Percentiles rank a stretch among this genome's conserved stretches.
Conservation (phyloP, 2,797 vertebrate species). For the Ambastaia sidthimunki region DNA sequence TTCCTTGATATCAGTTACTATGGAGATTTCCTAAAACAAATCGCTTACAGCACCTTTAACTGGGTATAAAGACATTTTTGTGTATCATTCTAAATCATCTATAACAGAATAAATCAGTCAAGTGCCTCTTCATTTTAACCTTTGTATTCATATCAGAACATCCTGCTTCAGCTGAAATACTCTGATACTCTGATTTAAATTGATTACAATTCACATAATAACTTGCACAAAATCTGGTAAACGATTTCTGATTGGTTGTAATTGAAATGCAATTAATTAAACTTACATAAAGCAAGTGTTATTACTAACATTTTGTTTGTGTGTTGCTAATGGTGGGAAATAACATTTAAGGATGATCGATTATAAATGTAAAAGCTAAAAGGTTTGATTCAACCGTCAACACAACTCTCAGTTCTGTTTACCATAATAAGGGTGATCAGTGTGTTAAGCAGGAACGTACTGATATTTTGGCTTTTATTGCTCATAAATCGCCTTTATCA, state of each 20-base stretch:
- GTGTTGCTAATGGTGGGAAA: not conserved
- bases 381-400: conserved; percentile 6
- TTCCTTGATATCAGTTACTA: not conserved
- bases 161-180: conserved; percentile 21
- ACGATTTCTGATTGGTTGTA: not conserved
- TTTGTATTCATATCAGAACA: not conserved
- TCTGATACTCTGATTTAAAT: not conserved
- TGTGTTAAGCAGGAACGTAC: not conserved
- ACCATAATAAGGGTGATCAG: not conserved
- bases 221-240: not conserved
- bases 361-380: not conserved
- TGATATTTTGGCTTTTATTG: conserved; percentile 18
- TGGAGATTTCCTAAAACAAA: not conserved
- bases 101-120: conserved; percentile 54
- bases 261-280: not conserved
- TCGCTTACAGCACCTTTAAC: conserved; percentile 19
- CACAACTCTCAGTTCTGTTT: not conserved
- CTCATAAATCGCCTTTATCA: conserved; percentile 6
- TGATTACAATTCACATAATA: not conserved
- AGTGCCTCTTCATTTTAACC: conserved; percentile 45
- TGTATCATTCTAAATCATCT: conserved; percentile 63
- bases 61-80: conserved; percentile 52
- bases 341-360: not conserved
- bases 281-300: not conserved
- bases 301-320: too few relatives aligned